phyloP scores from a whole-genome alignment of 2,113 vertebrate species.

The Camelus bactrianus region DNA sequence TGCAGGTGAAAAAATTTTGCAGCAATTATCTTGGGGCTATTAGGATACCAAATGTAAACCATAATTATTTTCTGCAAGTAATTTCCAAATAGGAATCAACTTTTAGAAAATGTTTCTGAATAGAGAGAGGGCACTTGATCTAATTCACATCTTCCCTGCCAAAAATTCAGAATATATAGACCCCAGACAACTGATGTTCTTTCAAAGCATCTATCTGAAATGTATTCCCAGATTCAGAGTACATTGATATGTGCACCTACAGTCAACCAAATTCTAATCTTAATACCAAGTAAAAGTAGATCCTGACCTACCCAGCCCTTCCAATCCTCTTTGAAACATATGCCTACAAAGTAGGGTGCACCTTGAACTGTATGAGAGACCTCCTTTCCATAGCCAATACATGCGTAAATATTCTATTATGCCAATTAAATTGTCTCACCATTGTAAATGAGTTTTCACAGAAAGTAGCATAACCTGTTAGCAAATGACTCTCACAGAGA shows the following conservation, averaged over 20 bases:
- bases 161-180: not conserved
- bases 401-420: not conserved
- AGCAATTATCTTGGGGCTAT: not conserved
- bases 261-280: too few species aligned
- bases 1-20: constrained; percentile 7
- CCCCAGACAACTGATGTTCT: not conserved
- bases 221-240: not conserved
- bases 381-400: not conserved
- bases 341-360: too few species aligned
- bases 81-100: constrained; percentile 29
- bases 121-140: not conserved
- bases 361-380: too few species aligned
- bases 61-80: not conserved
- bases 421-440: not conserved
- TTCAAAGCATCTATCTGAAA: not conserved
- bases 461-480: not conserved
- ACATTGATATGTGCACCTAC: not conserved
- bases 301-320: too few species aligned
- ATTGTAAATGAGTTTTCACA: not conserved
- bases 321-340: too few species aligned
- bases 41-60: not conserved
- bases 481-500: not conserved
- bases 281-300: too few species aligned
- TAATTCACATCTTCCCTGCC: not conserved
- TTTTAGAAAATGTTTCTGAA: not conserved